phyloP scores from a whole-genome alignment of 2,113 vertebrate species.

The Pogona vitticeps region DNA sequence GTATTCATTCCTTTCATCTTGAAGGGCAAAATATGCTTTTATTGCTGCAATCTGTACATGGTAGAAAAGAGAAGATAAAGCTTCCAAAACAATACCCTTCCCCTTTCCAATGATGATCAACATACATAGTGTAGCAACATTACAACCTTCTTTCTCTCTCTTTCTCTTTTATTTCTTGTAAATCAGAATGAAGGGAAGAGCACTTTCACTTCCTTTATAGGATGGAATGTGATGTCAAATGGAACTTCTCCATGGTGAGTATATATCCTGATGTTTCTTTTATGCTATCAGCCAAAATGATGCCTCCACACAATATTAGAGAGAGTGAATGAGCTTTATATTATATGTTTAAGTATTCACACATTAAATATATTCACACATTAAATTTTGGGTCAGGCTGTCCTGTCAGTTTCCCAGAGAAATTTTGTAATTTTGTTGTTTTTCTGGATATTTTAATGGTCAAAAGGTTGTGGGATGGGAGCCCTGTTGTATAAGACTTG shows the following conservation, averaged over 20 bases:
- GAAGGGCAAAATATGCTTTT: conserved; percentile 1
- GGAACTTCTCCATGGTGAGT: conserved; percentile 80
- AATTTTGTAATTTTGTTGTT: not conserved
- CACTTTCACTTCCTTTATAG: conserved; percentile 84
- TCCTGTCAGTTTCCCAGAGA: not conserved
- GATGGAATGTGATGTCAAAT: conserved; percentile 81
- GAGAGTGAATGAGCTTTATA: no score
- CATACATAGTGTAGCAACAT: conserved; percentile 73
- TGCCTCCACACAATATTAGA: conserved; percentile 18
- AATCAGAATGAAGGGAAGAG: conserved; percentile 82
- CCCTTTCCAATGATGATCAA: conserved; percentile 56
- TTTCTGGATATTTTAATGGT: not conserved
- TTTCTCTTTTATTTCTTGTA: conserved; percentile 79
- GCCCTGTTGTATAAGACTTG: not conserved
- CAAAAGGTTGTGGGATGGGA: not conserved
- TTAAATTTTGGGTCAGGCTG: not conserved
- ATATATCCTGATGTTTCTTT: conserved; percentile 78
- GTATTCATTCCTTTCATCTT: conserved; percentile 13
- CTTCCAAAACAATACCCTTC: conserved; percentile 39
- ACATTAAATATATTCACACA: not conserved
- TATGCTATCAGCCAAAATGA: conserved; percentile 59
- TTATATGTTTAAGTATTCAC: no score
- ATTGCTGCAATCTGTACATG: conserved; percentile 35
- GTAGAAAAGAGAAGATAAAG: not conserved
- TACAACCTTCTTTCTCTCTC: conserved; percentile 79